Conservation (phyloP, 35 echinoderm and acorn worm species). For the Holothuria glaberrima region DNA sequence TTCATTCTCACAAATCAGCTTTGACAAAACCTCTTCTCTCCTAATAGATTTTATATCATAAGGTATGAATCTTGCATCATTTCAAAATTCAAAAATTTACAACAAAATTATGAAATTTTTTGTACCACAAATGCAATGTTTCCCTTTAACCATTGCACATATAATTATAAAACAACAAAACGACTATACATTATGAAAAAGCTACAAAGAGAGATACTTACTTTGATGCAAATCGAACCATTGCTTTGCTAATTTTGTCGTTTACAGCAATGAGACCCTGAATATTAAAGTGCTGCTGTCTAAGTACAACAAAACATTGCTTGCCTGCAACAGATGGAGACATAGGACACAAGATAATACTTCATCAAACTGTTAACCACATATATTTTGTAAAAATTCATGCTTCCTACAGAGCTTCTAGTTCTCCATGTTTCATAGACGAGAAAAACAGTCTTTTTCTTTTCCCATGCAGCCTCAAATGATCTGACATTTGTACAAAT, state of each 20-base stretch:
- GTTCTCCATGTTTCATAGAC: too few species aligned
- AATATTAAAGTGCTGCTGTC: constrained; percentile 92
- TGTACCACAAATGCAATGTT: too few species aligned
- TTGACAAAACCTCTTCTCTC: too few species aligned
- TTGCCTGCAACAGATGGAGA: constrained; percentile 72
- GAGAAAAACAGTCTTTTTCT: not conserved
- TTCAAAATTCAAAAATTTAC: too few species aligned
- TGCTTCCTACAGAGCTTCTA: not conserved
- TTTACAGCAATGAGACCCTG: constrained; percentile 87
- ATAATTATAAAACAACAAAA: too few species aligned
- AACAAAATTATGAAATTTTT: too few species aligned
- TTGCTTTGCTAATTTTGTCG: constrained; percentile 91
- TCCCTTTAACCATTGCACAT: too few species aligned
- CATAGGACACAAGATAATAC: not conserved
- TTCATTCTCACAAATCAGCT: too few species aligned
- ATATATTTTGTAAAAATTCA: not conserved
- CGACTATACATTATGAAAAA: not conserved
- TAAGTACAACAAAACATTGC: constrained; percentile 95
- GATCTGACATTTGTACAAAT: too few species aligned
- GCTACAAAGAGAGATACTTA: constrained; percentile 53
- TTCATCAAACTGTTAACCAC: not conserved
- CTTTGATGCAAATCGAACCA: constrained; percentile 92
- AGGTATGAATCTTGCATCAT: too few species aligned
- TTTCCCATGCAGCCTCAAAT: not conserved
- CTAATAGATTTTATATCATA: too few species aligned